Percentiles rank a stretch among this genome's conserved stretches.
Evolutionary conservation across 2,797 vertebrate species (phyloP).

Genomic region (Sorex maritimensis): DNA sequence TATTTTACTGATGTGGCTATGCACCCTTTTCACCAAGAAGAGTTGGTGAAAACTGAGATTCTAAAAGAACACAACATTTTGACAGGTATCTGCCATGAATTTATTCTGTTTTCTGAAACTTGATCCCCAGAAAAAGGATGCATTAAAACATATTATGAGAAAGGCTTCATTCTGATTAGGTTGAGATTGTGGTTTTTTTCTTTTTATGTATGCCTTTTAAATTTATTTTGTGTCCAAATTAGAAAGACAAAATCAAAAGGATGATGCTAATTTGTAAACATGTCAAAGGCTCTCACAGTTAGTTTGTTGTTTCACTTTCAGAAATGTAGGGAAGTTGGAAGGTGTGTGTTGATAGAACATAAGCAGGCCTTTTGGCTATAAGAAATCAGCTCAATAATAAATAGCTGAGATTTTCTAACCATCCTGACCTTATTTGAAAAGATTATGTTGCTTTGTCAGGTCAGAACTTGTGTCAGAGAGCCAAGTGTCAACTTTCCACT

Average conservation of each 20-base stretch:
- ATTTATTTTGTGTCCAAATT: background rate
- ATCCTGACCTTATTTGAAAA: constrained; percentile 83
- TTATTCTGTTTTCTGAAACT: constrained; percentile 65
- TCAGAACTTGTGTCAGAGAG: constrained; percentile 85
- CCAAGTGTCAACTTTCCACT: constrained; percentile 87
- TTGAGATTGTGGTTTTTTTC: background rate
- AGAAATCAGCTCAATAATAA: constrained; percentile 72
- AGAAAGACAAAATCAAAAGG: constrained; percentile 43
- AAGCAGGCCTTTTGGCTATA: constrained; percentile 60
- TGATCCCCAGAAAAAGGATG: constrained; percentile 32
- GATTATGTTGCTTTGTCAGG: constrained; percentile 84
- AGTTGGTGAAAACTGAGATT: background rate
- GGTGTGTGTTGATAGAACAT: constrained; percentile 24
- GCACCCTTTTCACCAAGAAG: constrained; percentile 46
- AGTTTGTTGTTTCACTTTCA: constrained; percentile 24
- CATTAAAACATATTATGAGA: background rate
- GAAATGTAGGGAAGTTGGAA: constrained; percentile 41
- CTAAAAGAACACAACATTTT: constrained; percentile 24
- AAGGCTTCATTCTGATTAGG: background rate
- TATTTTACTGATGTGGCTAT: background rate
- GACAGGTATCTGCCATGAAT: constrained; percentile 30
- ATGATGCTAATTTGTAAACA: constrained; percentile 8
- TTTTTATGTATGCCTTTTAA: background rate
- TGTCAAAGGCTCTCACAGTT: background rate
- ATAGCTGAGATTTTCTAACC: constrained; percentile 75